A percentile compares a stretch with the other conserved stretches of the same genome.
Conservation (phyloP, 2,888 invertebrate species). For the Pollenia amentaria region DNA sequence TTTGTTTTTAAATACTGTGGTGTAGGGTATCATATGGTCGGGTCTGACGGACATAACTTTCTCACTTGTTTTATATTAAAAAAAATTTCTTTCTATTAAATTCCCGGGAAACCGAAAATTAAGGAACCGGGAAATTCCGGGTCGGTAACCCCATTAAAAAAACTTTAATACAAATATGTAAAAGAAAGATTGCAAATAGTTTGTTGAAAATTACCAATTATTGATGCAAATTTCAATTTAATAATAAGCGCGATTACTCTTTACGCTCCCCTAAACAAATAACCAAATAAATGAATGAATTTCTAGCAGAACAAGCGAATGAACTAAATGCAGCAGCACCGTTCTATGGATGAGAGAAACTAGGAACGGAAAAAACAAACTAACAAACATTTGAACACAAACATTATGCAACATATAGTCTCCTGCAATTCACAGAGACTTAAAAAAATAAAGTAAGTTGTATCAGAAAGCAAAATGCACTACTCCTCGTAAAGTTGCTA, state of each 20-base stretch:
- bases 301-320: conserved; percentile 14
- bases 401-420: background rate
- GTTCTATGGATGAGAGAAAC: background rate
- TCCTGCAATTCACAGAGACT: background rate
- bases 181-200: conserved; percentile 3
- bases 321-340: background rate
- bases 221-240: conserved; percentile 76
- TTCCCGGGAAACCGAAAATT: too few relatives aligned
- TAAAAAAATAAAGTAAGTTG: background rate
- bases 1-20: too few relatives aligned
- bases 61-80: too few relatives aligned
- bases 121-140: too few relatives aligned
- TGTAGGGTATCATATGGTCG: too few relatives aligned
- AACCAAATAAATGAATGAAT: conserved; percentile 55
- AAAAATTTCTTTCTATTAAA: too few relatives aligned
- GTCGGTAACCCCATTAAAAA: too few relatives aligned
- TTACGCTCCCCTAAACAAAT: conserved; percentile 65
- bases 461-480: conserved; percentile 14
- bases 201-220: conserved; percentile 74
- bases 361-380: background rate
- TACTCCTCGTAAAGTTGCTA: background rate
- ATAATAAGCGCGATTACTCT: conserved; percentile 70
- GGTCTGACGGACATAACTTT: too few relatives aligned
- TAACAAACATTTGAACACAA: background rate
- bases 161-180: background rate